phyloP scores from a whole-genome alignment of 2,113 vertebrate species.

The Bettongia penicillata region DNA sequence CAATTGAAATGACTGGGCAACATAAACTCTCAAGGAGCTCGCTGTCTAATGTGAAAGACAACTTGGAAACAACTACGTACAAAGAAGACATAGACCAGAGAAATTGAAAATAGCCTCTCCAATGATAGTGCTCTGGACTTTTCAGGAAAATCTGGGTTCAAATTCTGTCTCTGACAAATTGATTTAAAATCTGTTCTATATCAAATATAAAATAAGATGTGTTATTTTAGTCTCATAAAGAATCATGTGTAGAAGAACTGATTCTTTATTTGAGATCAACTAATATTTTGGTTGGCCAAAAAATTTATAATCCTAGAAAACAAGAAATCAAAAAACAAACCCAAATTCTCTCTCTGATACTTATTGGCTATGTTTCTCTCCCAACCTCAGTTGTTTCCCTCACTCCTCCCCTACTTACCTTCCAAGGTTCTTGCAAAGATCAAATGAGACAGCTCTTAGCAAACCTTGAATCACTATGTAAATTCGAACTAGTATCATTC shows the following conservation, averaged over 20 bases:
- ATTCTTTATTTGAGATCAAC: slow-evolving; percentile 48
- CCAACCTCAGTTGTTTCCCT: not conserved
- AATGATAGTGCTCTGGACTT: not conserved
- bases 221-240: slow-evolving; percentile 74
- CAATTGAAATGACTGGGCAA: not conserved
- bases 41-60: not conserved
- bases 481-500: not conserved
- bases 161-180: slow-evolving; percentile 29
- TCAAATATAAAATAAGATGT: slow-evolving; percentile 39
- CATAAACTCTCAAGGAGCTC: not conserved
- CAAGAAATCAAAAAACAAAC: no score
- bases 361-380: not conserved
- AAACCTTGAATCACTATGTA: not conserved
- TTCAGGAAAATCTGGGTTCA: not conserved
- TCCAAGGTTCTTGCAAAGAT: not conserved
- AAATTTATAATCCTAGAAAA: slow-evolving; percentile 53
- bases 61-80: not conserved
- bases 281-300: slow-evolving; percentile 76
- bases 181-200: slow-evolving; percentile 44
- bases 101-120: not conserved
- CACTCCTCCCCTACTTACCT: no score
- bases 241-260: slow-evolving; percentile 72
- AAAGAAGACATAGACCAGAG: not conserved
- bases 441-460: not conserved
- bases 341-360: not conserved